Evolutionary conservation across 2,113 vertebrate species (phyloP).

Genomic region (Clarias gariepinus): DNA sequence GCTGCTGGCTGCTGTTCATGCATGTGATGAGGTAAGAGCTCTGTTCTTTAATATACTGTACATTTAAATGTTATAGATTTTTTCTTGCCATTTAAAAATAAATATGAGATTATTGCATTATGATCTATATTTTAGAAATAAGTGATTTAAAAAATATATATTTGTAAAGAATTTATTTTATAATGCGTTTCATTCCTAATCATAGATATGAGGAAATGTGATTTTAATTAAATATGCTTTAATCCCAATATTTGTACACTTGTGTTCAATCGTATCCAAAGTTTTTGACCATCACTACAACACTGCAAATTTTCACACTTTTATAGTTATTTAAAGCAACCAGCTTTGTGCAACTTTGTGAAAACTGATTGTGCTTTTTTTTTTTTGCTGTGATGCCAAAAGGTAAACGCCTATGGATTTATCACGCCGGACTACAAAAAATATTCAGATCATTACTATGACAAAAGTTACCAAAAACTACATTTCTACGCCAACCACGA

Average conservation of each 20-base stretch:
- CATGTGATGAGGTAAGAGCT: slow-evolving; percentile 74
- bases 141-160: background rate
- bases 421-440: slow-evolving; percentile 72
- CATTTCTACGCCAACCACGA: slow-evolving; percentile 76
- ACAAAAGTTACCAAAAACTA: slow-evolving; percentile 50
- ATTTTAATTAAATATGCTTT: background rate
- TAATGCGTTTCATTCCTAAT: background rate
- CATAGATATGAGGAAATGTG: background rate
- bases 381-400: slow-evolving; percentile 3
- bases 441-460: slow-evolving; percentile 79
- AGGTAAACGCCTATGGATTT: slow-evolving; percentile 82
- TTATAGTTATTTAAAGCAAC: background rate
- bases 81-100: background rate
- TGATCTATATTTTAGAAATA: background rate
- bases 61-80: background rate
- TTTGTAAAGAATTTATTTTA: too few relatives aligned
- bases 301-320: background rate
- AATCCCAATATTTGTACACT: background rate
- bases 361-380: background rate
- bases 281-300: background rate
- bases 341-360: background rate
- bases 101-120: background rate
- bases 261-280: background rate
- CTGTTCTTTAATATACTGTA: background rate
- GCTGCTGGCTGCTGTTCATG: slow-evolving; percentile 78